A percentile compares a stretch with the other conserved stretches of the same genome.
These are phyloP conservation scores for Panagrolaimus sp. DNA, from an alignment of 1,140 invertebrate genomes.

Conservation along the genomic window DNA sequence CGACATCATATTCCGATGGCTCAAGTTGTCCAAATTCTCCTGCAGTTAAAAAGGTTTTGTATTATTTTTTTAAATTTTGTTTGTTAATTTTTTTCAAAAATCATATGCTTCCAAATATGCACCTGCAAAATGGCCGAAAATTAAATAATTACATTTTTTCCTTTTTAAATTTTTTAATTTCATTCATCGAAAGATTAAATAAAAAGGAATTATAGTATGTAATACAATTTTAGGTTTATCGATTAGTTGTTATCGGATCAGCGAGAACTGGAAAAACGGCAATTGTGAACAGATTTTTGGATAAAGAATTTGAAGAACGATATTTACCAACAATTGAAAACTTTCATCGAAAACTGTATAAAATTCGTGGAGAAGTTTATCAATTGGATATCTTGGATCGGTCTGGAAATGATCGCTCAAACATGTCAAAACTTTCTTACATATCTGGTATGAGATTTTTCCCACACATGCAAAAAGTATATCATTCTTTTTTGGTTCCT, in stretches of 20 bases:
- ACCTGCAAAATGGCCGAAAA: neutral
- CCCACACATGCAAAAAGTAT: neutral
- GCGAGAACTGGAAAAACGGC: constrained; percentile 66
- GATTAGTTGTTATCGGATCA: constrained; percentile 64
- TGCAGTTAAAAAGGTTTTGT: constrained; percentile 39
- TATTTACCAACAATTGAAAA: constrained; percentile 84
- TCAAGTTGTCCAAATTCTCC: constrained; percentile 44
- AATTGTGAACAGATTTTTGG: constrained; percentile 70
- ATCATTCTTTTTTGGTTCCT: neutral
- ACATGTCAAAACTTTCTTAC: constrained; percentile 64
- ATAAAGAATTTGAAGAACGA: constrained; percentile 75
- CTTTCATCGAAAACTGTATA: constrained; percentile 78
- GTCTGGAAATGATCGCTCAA: constrained; percentile 81
- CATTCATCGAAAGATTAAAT: neutral
- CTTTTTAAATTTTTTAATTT: constrained; percentile 14
- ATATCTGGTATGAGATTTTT: constrained; percentile 39
- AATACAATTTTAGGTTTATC: constrained; percentile 33
- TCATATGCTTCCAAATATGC: neutral
- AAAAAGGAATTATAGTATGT: neutral
- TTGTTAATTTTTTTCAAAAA: constrained; percentile 9
- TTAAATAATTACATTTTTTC: no score
- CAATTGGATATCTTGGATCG: constrained; percentile 80
- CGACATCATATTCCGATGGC: constrained; percentile 34
- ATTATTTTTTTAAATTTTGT: constrained; percentile 10
- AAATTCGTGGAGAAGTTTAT: constrained; percentile 76